Base-by-base conservation (phyloP, 1,140 invertebrate species). In the Drosophila kohkoa region DNA sequence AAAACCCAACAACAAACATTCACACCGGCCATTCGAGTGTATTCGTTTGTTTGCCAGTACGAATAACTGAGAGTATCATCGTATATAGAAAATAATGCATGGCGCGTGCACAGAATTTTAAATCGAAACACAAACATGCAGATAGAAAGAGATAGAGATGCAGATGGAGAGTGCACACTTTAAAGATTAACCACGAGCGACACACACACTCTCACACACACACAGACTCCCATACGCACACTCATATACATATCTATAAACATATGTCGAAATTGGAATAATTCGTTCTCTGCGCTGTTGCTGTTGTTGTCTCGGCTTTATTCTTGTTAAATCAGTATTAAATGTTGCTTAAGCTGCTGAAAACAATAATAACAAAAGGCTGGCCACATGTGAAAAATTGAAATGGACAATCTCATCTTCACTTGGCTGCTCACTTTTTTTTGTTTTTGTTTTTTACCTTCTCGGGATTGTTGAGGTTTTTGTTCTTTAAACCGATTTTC, bases 51-150 rank as follows among this genome's bases (percentile, higher is more conserved):
- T 16, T 38, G 10, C 38, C 20, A 15, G 13, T 41, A 32, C 51
- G 41, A 41, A 8, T 57, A 41, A 30, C 32, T 49, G 60, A 52
- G 49, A 52, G 49, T 73, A 57, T 66, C 62, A 16, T 35, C 55
- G 48, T 54, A 80, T 81, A 74, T 81, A 70, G 71, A 59, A 88
- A 79, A 74, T 83, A 89, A 88, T 81, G 85, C 81, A 73, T 55
- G 65, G 77, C 83, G 75, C 83, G 83, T 88, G 83, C 74, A 83
- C 77, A 64, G 77, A 88, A 88, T 88, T 88, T 88, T 74, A 88
- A 89, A 83, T 85, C 74, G 74, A 76, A 81, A 83, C 79, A 81
- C 75, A 83, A 81, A 89, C 81, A 88, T 32, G 43, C 41, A 59
- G 38, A 20, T 7, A 15, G 48, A 77, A 16, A 16, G 20, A 51